phyloP scores from a whole-genome alignment of 1,140 invertebrate species.

The Protaetia brevitarsis region DNA sequence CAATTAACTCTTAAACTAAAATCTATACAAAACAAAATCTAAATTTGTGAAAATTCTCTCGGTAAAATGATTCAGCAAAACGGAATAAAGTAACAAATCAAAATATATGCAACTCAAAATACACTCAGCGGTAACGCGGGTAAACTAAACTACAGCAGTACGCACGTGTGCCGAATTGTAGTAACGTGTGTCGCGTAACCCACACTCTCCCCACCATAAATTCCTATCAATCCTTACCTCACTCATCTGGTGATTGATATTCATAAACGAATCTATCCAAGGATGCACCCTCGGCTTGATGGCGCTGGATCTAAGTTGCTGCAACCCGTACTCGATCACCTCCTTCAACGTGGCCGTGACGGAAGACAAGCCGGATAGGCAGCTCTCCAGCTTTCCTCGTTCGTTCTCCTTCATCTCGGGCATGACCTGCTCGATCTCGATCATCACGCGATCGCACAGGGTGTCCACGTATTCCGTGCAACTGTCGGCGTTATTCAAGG shows the following conservation, averaged over 20 bases:
- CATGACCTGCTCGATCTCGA: slow-evolving; percentile 65
- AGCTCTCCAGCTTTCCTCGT: slow-evolving; percentile 71
- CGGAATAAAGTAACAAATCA: too few species aligned
- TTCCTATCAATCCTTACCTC: slow-evolving; percentile 57
- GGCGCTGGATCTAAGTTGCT: slow-evolving; percentile 76
- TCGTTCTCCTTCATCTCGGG: slow-evolving; percentile 62
- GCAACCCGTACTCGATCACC: slow-evolving; percentile 80
- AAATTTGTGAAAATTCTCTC: too few species aligned
- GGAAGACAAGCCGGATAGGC: slow-evolving; percentile 70
- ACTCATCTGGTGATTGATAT: slow-evolving; percentile 74
- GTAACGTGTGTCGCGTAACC: too few species aligned
- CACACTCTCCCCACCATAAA: not conserved
- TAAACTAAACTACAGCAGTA: too few species aligned
- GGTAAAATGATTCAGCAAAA: too few species aligned
- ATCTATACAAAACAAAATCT: not conserved
- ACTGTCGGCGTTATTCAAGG: slow-evolving; percentile 90
- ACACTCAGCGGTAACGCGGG: too few species aligned
- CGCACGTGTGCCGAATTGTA: too few species aligned
- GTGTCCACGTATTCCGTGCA: slow-evolving; percentile 88
- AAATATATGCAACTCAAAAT: too few species aligned
- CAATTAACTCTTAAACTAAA: too few species aligned
- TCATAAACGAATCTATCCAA: slow-evolving; percentile 79
- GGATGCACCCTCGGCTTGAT: slow-evolving; percentile 85
- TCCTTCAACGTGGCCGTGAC: slow-evolving; percentile 73
- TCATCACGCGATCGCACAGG: slow-evolving; percentile 67